Conservation (phyloP, 1,140 invertebrate genomes). For the Sitophilus oryzae region DNA sequence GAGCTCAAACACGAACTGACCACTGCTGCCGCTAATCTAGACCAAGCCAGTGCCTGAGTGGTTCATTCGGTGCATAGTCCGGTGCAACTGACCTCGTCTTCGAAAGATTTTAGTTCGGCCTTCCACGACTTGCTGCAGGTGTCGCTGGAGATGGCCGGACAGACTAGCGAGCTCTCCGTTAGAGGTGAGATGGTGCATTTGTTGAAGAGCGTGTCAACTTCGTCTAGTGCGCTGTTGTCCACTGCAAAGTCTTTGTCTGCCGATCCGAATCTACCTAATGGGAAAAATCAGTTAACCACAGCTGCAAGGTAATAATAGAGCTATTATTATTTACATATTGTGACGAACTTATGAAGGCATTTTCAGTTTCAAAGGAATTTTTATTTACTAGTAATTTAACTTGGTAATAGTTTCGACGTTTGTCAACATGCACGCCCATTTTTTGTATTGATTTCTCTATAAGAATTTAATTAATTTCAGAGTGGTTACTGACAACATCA, state of each 20-base stretch:
- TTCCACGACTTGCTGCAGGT: constrained; percentile 71
- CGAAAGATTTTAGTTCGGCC: constrained; percentile 69
- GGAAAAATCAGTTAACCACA: constrained; percentile 79
- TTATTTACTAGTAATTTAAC: constrained; percentile 3
- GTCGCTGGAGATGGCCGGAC: constrained; percentile 77
- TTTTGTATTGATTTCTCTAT: too few species aligned
- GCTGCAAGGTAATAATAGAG: constrained; percentile 61
- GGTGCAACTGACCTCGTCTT: constrained; percentile 61
- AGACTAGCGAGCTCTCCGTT: constrained; percentile 64
- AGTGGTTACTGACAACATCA: constrained; percentile 88
- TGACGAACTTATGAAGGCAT: too few species aligned
- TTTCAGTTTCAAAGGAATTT: too few species aligned
- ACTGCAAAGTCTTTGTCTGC: constrained; percentile 84
- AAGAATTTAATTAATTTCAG: too few species aligned
- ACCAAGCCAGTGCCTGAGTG: constrained; percentile 74
- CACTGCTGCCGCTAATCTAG: constrained; percentile 73
- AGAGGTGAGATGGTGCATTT: constrained; percentile 76
- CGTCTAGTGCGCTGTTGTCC: constrained; percentile 79
- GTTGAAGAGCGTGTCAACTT: constrained; percentile 80
- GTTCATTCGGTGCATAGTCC: constrained; percentile 64
- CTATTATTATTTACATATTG: too few species aligned
- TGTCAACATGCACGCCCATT: too few species aligned
- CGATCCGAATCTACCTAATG: constrained; percentile 83
- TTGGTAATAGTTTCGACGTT: too few species aligned
- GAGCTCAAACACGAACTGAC: constrained; percentile 83